These are phyloP conservation scores for Argyresthia goedartella DNA, from an alignment of 2,888 invertebrate genomes.

Conservation along the genomic window DNA sequence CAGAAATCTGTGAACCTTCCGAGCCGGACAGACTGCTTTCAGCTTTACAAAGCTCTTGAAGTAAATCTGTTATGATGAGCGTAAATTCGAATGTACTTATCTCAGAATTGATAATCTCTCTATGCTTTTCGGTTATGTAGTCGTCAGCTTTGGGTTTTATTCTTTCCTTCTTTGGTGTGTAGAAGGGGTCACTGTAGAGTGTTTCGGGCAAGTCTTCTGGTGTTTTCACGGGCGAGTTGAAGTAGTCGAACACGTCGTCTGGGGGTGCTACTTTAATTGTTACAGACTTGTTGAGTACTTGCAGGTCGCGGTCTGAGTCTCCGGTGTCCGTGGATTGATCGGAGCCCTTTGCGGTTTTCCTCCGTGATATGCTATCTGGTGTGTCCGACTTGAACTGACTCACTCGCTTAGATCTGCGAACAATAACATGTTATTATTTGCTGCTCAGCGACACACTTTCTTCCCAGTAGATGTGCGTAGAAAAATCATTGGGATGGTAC, in stretches of 20 bases:
- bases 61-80: conserved; percentile 65
- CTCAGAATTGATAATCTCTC: conserved; percentile 58
- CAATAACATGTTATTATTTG: too few relatives aligned
- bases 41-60: conserved; percentile 65
- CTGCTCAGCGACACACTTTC: too few relatives aligned
- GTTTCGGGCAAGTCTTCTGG: conserved; percentile 41
- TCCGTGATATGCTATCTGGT: conserved; percentile 18
- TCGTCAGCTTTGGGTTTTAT: conserved; percentile 62
- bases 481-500: too few relatives aligned
- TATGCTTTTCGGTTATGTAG: conserved; percentile 63
- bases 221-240: conserved; percentile 55
- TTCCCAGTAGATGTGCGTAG: too few relatives aligned
- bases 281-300: conserved; percentile 59
- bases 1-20: conserved; percentile 66
- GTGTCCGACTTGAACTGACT: conserved; percentile 28
- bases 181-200: conserved; percentile 35
- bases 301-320: conserved; percentile 62
- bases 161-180: conserved; percentile 35
- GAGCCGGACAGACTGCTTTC: conserved; percentile 63
- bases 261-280: conserved; percentile 68
- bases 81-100: conserved; percentile 70
- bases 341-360: conserved; percentile 22
- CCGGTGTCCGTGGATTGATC: conserved; percentile 55
- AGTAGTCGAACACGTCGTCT: conserved; percentile 73
- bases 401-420: conserved; percentile 30